Conservation (phyloP, 2,797 vertebrate genomes). For the Micropoecilia bifurca region DNA sequence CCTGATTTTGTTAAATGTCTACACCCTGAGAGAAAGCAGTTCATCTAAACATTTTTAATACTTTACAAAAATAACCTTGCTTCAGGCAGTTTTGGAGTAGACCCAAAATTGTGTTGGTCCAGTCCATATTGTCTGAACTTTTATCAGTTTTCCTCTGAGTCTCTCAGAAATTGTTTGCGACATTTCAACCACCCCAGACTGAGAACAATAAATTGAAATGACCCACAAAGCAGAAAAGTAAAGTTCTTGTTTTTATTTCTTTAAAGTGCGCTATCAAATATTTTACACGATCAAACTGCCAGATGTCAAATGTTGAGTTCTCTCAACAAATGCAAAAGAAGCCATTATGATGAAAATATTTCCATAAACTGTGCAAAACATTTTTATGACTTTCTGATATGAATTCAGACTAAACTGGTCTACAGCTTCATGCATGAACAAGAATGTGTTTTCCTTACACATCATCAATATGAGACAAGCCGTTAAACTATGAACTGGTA, state of each 20-base stretch:
- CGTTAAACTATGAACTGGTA: background rate
- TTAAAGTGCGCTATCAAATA: background rate
- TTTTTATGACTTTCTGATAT: background rate
- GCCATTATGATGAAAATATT: background rate
- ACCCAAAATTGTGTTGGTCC: background rate
- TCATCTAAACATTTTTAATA: background rate
- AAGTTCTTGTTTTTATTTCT: background rate
- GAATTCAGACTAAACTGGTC: background rate
- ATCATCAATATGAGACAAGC: background rate
- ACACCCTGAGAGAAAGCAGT: background rate
- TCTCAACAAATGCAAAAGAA: background rate
- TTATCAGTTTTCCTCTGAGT: background rate
- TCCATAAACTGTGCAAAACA: background rate
- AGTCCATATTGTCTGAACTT: background rate
- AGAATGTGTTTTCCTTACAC: background rate
- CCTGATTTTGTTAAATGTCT: background rate
- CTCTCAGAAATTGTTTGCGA: slow-evolving; percentile 2
- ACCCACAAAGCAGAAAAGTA: background rate
- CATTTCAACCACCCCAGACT: background rate
- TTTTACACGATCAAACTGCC: background rate
- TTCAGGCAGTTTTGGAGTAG: background rate
- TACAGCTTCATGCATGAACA: background rate
- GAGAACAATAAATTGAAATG: background rate
- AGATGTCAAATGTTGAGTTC: background rate
- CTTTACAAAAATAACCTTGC: background rate